Evolutionary conservation across 2,888 invertebrate species (phyloP).

Genomic region (Protodeltote pygarga): DNA sequence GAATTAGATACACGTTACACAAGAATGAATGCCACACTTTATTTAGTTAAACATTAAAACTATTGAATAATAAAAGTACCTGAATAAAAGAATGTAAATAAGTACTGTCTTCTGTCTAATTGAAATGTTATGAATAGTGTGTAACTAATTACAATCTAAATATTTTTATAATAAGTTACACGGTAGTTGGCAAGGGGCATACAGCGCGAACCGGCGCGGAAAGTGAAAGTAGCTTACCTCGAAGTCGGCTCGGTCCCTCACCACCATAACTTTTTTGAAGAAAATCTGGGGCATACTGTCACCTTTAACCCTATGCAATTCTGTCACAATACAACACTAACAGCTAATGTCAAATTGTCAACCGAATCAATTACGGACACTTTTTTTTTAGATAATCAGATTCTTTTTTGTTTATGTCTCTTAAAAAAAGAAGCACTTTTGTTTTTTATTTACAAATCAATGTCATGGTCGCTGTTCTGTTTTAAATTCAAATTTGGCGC

Average conservation of each 20-base stretch:
- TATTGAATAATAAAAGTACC: too few relatives aligned
- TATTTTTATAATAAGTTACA: conserved; percentile 23
- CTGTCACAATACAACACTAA: conserved; percentile 41
- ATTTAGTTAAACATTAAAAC: too few relatives aligned
- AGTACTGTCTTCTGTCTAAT: too few relatives aligned
- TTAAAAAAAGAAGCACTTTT: conserved; percentile 28
- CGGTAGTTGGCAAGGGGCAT: conserved; percentile 51
- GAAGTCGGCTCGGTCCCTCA: conserved; percentile 77
- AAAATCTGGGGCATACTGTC: conserved; percentile 84
- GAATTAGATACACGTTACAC: too few relatives aligned
- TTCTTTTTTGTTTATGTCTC: conserved; percentile 20
- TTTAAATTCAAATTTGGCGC: conserved; percentile 17
- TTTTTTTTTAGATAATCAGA: conserved; percentile 18
- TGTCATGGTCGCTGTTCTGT: conserved; percentile 46
- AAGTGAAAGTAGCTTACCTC: conserved; percentile 86
- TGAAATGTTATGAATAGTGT: neutral
- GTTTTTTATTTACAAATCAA: conserved; percentile 45
- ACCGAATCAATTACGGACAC: conserved; percentile 12
- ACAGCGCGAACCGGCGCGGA: conserved; percentile 51
- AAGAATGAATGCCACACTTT: too few relatives aligned
- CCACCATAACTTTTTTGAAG: conserved; percentile 85
- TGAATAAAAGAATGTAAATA: too few relatives aligned
- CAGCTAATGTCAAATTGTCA: conserved; percentile 30
- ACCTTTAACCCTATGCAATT: conserved; percentile 64
- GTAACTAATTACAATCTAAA: conserved; percentile 13